These are phyloP conservation scores for Coluber constrictor DNA, from an alignment of 2,797 vertebrate genomes.

Conservation along the genomic window DNA sequence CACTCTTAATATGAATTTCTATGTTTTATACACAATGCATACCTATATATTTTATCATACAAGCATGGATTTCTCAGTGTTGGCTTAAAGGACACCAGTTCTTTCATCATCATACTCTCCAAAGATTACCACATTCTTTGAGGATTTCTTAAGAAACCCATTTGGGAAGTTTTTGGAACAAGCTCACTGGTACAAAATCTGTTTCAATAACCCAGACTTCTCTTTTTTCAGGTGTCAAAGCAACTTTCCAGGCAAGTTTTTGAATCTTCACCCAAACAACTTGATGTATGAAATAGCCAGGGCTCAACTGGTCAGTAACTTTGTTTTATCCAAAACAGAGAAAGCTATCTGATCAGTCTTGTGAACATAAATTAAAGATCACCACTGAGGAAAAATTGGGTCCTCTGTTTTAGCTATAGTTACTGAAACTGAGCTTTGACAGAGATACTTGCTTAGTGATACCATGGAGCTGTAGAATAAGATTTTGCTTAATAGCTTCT, in stretches of 20 bases:
- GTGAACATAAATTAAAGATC: neutral
- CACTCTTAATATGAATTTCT: neutral
- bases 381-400: neutral
- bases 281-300: conserved; percentile 37
- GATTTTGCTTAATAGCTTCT: neutral
- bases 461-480: neutral
- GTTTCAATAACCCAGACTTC: neutral
- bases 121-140: neutral
- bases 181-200: neutral
- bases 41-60: neutral
- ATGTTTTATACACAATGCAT: neutral
- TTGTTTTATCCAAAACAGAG: conserved; percentile 10
- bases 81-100: neutral
- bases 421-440: neutral
- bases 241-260: conserved; percentile 20
- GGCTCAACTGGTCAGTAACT: conserved; percentile 27
- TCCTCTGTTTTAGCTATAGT: neutral
- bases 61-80: neutral
- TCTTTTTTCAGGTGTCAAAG: conserved; percentile 3
- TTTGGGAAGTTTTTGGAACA: neutral
- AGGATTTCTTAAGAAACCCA: neutral
- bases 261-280: conserved; percentile 30
- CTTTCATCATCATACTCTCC: neutral
- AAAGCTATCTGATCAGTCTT: conserved; percentile 14
- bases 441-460: no score